phyloP scores from a whole-genome alignment of 2,888 invertebrate genomes.

The Dicyrtoma fusca region DNA sequence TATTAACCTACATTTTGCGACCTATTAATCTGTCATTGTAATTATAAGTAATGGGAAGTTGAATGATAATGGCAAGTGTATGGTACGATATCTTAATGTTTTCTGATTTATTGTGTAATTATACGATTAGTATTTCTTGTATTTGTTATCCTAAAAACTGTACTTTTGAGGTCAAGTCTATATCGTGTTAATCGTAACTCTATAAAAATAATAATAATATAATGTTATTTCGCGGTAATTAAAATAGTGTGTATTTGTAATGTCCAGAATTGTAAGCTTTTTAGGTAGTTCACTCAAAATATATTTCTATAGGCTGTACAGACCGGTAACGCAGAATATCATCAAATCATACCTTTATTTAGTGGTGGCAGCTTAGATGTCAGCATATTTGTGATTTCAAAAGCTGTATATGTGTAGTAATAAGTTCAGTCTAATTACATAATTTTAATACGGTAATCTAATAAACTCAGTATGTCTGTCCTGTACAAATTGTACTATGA shows the following conservation, averaged over 20 bases:
- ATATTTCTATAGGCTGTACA: background rate
- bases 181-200: too few species aligned
- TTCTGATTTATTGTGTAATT: too few species aligned
- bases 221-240: too few species aligned
- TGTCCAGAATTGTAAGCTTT: background rate
- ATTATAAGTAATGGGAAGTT: too few species aligned
- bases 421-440: background rate
- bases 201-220: background rate
- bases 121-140: too few species aligned
- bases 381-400: conserved; percentile 17
- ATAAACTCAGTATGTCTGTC: conserved; percentile 19
- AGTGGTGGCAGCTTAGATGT: background rate
- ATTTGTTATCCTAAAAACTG: background rate
- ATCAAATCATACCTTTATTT: background rate
- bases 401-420: background rate
- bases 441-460: conserved; percentile 20
- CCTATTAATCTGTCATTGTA: too few species aligned
- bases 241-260: background rate
- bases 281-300: background rate
- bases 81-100: too few species aligned
- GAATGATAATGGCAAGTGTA: too few species aligned
- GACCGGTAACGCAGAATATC: background rate
- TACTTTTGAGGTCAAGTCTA: background rate
- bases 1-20: too few species aligned
- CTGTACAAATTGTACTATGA: conserved; percentile 1